Percentiles rank a stretch among this genome's conserved stretches.
Conservation (phyloP, 2,797 vertebrate genomes). For the Sciaenops ocellatus region DNA sequence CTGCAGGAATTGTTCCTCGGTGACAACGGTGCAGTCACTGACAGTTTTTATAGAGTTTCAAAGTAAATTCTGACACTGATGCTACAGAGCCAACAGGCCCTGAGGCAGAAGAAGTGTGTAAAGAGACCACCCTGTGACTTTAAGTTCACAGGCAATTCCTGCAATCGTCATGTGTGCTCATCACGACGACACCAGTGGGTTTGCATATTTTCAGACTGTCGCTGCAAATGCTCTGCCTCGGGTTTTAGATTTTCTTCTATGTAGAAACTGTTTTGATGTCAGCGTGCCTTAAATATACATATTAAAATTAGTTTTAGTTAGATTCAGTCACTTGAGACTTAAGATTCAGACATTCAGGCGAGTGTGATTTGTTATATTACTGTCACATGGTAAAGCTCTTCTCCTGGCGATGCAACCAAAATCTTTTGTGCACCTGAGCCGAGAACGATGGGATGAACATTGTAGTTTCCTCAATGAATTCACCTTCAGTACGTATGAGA, state of each 20-base stretch:
- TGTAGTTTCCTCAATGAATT: background rate
- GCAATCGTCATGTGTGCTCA: slow-evolving; percentile 18
- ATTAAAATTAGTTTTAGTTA: background rate
- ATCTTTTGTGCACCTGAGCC: background rate
- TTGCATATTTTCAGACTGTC: slow-evolving; percentile 18
- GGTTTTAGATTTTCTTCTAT: background rate
- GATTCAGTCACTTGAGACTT: background rate
- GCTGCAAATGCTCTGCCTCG: too few relatives aligned
- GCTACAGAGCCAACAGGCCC: slow-evolving; percentile 50
- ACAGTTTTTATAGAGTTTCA: slow-evolving; percentile 40
- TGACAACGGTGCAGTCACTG: slow-evolving; percentile 27
- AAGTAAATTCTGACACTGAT: slow-evolving; percentile 25
- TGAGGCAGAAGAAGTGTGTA: slow-evolving; percentile 37
- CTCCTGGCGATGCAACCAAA: too few relatives aligned
- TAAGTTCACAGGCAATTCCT: slow-evolving; percentile 26
- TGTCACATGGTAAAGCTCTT: background rate
- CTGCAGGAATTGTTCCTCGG: slow-evolving; percentile 1
- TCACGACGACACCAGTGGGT: slow-evolving; percentile 5
- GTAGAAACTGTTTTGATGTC: background rate
- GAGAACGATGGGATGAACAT: background rate
- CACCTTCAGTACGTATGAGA: background rate
- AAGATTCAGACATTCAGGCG: background rate
- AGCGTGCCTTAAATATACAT: background rate
- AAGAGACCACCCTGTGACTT: slow-evolving; percentile 25
- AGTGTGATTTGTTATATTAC: background rate